Evolutionary conservation across 2,888 invertebrate genomes (phyloP).

Genomic region (Drosophila meridionalis): DNA sequence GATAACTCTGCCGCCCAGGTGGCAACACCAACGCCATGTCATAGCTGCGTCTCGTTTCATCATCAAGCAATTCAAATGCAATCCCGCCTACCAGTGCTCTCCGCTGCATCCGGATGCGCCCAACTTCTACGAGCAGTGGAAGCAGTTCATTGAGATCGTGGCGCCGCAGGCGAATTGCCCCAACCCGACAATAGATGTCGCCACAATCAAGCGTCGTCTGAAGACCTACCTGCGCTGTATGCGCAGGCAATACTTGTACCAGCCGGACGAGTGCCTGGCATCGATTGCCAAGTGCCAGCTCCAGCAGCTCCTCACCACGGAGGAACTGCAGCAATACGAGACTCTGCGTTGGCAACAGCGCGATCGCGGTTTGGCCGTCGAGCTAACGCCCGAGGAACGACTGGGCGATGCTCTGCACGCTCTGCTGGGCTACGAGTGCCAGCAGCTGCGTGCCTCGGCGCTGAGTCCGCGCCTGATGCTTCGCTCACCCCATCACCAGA

Average conservation of each 20-base stretch:
- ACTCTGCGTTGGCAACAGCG: constrained; percentile 12
- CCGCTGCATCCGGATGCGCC: not conserved
- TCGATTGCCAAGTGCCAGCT: constrained; percentile 26
- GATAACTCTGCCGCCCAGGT: not conserved
- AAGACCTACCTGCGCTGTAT: not conserved
- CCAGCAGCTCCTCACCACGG: constrained; percentile 22
- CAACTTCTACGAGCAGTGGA: constrained; percentile 54
- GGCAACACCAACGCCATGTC: constrained; percentile 39
- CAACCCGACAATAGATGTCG: not conserved
- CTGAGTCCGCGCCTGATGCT: constrained; percentile 29
- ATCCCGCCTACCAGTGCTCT: constrained; percentile 41
- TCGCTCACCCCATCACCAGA: constrained; percentile 55
- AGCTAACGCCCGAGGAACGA: not conserved
- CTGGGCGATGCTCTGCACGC: constrained; percentile 40
- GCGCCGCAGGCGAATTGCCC: not conserved
- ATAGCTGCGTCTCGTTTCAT: constrained; percentile 46
- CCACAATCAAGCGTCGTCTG: not conserved
- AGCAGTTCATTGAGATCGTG: constrained; percentile 50
- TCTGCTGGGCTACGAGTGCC: constrained; percentile 51
- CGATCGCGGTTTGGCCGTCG: not conserved
- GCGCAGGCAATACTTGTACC: not conserved
- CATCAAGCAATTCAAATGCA: constrained; percentile 47
- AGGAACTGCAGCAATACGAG: constrained; percentile 36
- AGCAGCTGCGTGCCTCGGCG: constrained; percentile 36
- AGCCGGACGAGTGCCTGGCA: not conserved